Evolutionary conservation across 2,113 vertebrate genomes (phyloP), one percentile per base, ranked within the genome.

Genomic region (Varanus komodoensis): DNA sequence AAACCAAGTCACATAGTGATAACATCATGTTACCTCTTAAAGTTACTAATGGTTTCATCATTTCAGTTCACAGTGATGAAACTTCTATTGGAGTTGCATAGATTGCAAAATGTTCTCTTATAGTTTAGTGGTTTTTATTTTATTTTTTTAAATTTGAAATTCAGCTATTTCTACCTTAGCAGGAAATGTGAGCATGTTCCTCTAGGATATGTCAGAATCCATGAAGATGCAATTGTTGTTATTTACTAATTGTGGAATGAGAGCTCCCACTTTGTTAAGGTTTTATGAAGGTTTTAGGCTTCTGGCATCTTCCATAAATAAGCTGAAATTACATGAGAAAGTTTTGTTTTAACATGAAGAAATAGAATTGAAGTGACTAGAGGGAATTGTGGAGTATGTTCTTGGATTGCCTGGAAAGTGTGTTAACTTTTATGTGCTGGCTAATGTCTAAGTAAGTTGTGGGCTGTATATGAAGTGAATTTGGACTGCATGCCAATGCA

Each of bases 291-390:
- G 50, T 91, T 87, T 89, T 25, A 52, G 82, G 29, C n/a, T 86
- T 85, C 57, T 92, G 73, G 38, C 93, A n/a, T 0, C 50, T 19
- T 0, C 1, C 52, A 61, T 0, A 0, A 79, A 90, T 17, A 89
- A 61, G 48, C n/a, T 44, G 48, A 80, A 74, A 1, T 78, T 79
- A 34, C 44, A 52, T 7, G 3, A 21, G 34, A 88, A 93, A 3
- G 21, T 77, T 32, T 69, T n/a, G 1, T 1, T 94, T 82, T 85
- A 90, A 73, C 79, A 80, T 92, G 86, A 93, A 50, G 90, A 83
- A 64, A 88, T 90, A 69, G 84, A 91, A 90, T 94, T 89, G 86
- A 93, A 81, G 90, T 92, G 19, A 25, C 25, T 23, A 89, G 88
- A 84, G 19, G 91, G 92, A 83, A 91, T 21, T 75, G n/a, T 77